phyloP scores from a whole-genome alignment of 2,888 invertebrate species.

The Lottia scabra region DNA sequence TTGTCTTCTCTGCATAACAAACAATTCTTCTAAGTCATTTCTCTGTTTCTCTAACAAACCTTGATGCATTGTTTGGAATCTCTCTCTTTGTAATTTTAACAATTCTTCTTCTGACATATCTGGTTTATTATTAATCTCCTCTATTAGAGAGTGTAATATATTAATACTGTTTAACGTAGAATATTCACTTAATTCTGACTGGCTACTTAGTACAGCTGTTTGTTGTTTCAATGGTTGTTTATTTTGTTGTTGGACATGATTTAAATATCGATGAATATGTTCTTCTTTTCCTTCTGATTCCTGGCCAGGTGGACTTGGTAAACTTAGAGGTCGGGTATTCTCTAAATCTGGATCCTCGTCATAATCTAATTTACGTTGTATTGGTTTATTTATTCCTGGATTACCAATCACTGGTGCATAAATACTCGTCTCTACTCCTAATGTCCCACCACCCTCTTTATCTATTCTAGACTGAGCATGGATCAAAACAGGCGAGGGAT shows the following conservation, averaged over 20 bases:
- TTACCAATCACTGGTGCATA: not conserved
- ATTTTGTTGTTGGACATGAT: slow-evolving; percentile 52
- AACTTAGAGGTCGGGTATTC: slow-evolving; percentile 13
- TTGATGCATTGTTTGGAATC: slow-evolving; percentile 53
- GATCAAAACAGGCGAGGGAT: slow-evolving; percentile 80
- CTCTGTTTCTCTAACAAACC: slow-evolving; percentile 74
- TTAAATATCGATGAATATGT: slow-evolving; percentile 61
- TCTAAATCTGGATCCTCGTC: slow-evolving; percentile 18
- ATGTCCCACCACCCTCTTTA: not conserved
- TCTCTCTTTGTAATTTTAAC: slow-evolving; percentile 46
- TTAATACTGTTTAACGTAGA: not conserved
- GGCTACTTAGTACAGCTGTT: not conserved
- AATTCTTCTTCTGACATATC: slow-evolving; percentile 45
- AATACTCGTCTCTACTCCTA: not conserved
- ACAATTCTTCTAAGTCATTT: slow-evolving; percentile 56
- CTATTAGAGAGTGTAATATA: not conserved
- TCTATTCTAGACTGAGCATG: slow-evolving; percentile 17
- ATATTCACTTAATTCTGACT: slow-evolving; percentile 5
- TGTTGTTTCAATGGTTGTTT: not conserved
- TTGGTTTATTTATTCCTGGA: slow-evolving; percentile 10
- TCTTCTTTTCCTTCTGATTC: slow-evolving; percentile 61
- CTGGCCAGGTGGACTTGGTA: slow-evolving; percentile 27
- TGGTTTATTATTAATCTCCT: slow-evolving; percentile 3
- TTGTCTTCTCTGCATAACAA: slow-evolving; percentile 73
- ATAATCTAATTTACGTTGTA: slow-evolving; percentile 29